Evolutionary conservation across 2,888 invertebrate genomes (phyloP), one percentile per base, ranked within the genome.

Genomic region (Tiphia femorata): DNA sequence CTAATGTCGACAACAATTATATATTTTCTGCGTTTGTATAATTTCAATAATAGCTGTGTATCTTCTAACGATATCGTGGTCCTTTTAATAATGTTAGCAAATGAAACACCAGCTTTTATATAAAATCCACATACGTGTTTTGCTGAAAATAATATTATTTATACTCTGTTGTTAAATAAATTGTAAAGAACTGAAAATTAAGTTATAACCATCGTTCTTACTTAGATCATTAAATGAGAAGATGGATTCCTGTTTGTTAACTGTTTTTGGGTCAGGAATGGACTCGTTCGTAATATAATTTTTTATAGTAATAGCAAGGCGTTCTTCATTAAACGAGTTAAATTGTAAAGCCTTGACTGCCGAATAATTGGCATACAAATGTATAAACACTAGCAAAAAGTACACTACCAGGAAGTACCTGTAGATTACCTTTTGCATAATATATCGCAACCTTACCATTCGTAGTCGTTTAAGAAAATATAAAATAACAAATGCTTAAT

Each of bases 341-440:
- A 97, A 87, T 67, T 91, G 88, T 7, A 98, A 88, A 0, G 93
- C 86, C 63, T 89, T 89, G 0, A 98, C 95, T 1, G 97, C 97
- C 69, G 88, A 87, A 79, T 95, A 95, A 85, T 98, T 98, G 44
- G 93, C 92, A 76, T 89, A 88, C 12, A 98, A 86, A 85, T 98
- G 98, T 12, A 95, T 80, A 27, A 86, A 69, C 29, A 95, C 92
- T 80, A 96, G 90, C 8, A 90, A 25, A 30, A 89, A 70, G 83
- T 95, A 96, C 53, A 96, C 80, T n/a, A 84, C 74, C 86, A 94
- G 89, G 37, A 93, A 88, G 68, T 89, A 86, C 60, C 94, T 94
- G 84, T 55, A n/a, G n/a, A n/a, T n/a, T n/a, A n/a, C n/a, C n/a
- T n/a, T n/a, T n/a, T n/a, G n/a, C n/a, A n/a, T 23, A 40, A 38